These are phyloP conservation scores for Crepidodera aurea DNA, from an alignment of 2,888 invertebrate genomes.

Conservation along the genomic window DNA sequence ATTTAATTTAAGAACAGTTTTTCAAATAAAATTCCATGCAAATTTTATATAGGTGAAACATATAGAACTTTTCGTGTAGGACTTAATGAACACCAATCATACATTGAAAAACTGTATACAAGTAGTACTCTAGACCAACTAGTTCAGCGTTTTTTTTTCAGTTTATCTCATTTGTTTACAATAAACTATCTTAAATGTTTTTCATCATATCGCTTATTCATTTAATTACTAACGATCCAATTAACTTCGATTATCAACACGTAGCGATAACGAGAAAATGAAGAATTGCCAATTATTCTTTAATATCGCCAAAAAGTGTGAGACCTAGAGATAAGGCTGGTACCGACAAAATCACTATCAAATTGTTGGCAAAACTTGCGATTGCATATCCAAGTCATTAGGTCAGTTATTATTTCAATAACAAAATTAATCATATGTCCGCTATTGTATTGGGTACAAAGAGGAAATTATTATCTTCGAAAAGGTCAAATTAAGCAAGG, in stretches of 20 bases:
- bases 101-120: too few species aligned
- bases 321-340: not conserved
- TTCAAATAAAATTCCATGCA: too few species aligned
- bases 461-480: not conserved
- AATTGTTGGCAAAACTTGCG: not conserved
- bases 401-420: not conserved
- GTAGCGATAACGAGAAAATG: not conserved
- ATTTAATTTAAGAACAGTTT: too few species aligned
- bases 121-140: too few species aligned
- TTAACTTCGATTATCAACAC: not conserved
- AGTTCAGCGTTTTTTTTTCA: too few species aligned
- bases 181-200: too few species aligned
- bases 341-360: constrained; percentile 7
- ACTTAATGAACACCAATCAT: too few species aligned
- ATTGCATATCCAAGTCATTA: not conserved
- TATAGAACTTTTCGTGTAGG: too few species aligned
- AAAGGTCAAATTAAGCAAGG: not conserved
- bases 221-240: too few species aligned
- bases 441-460: not conserved
- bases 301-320: constrained; percentile 6
- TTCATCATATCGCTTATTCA: too few species aligned
- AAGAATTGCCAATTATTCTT: not conserved
- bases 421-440: not conserved
- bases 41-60: too few species aligned
- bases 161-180: too few species aligned